Evolutionary conservation across 2,888 invertebrate species (phyloP), one percentile per base, ranked within the genome.

Genomic region (Chorisops tibialis): DNA sequence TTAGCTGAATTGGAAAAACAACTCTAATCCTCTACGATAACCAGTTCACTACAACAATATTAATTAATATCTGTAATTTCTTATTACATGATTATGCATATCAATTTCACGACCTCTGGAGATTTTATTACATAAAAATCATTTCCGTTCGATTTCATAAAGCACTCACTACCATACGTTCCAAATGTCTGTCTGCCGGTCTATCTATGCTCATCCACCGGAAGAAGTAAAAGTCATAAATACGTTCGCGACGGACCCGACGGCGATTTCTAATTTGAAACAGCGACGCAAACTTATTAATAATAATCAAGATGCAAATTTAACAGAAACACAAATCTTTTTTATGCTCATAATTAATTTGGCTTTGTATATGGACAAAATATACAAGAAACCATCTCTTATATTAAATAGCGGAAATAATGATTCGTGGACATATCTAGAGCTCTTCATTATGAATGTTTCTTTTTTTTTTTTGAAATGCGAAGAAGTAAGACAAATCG

Each of bases 191-290:
- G 9, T 37, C 16, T 18, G 30, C 9, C 12, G 37, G 30, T 37
- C 50, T 35, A 50, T 6, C 12, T 35, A 22, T 50, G 35, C 37
- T 30, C 50, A 50, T 50, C 50, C 5, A 50, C 50, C 50, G 50
- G 50, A 50, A 50, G 50, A 50, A 50, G 50, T 50, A 50, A 50
- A 50, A 50, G 50, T 50, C 30, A 30, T 22, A 35, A 22, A 30
- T 14, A 50, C 18, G n/a, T 41, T 6, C 35, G 37, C 16, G n/a
- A 9, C 7, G 18, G 9, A 14, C 50, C 30, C 50, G 7, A 50
- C n/a, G 12, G 37, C 30, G 12, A 50, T 35, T 50, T 50, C 35
- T 16, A 14, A 35, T 16, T 50, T 30, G 37, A 50, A 37, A 50
- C 21, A 11, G 48, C 48, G 9, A 3, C n/a, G n/a, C n/a, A n/a